A percentile compares a stretch with the other conserved stretches of the same genome.
These are phyloP conservation scores for Otus sunia DNA, from an alignment of 2,113 vertebrate genomes.

Conservation along the genomic window DNA sequence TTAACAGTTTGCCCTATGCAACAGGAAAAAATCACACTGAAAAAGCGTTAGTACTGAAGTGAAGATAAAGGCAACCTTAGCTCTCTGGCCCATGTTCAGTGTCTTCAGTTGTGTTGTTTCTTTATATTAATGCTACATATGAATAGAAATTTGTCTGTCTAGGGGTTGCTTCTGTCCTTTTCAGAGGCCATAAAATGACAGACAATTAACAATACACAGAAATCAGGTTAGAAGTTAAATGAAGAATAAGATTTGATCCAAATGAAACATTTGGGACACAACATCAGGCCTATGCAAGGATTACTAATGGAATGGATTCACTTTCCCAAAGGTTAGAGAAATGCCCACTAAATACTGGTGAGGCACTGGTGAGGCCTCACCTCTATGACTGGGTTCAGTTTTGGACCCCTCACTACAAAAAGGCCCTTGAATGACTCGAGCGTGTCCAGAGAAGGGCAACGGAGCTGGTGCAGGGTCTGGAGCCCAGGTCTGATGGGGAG, in stretches of 20 bases:
- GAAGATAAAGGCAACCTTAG: neutral
- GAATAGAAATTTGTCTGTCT: neutral
- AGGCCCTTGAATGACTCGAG: too few species aligned
- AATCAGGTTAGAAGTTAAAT: neutral
- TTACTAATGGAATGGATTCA: neutral
- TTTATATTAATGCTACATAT: neutral
- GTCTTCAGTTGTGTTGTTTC: neutral
- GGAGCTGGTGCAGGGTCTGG: too few species aligned
- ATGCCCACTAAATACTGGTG: neutral
- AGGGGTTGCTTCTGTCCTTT: neutral
- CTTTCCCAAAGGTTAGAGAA: neutral
- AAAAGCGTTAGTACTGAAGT: neutral
- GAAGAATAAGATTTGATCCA: neutral
- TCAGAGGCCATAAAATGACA: neutral
- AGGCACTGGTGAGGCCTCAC: too few species aligned
- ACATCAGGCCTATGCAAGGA: neutral
- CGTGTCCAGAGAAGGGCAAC: too few species aligned
- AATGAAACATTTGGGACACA: neutral
- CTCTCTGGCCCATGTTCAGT: neutral
- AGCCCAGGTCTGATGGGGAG: too few species aligned
- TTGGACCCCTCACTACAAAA: too few species aligned
- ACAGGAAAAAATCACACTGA: neutral
- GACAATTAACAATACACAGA: neutral
- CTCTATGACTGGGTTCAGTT: too few species aligned
- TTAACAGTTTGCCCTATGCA: neutral